Evolutionary conservation across 2,888 invertebrate species (phyloP).

Genomic region (Cyrtodaria siliqua): DNA sequence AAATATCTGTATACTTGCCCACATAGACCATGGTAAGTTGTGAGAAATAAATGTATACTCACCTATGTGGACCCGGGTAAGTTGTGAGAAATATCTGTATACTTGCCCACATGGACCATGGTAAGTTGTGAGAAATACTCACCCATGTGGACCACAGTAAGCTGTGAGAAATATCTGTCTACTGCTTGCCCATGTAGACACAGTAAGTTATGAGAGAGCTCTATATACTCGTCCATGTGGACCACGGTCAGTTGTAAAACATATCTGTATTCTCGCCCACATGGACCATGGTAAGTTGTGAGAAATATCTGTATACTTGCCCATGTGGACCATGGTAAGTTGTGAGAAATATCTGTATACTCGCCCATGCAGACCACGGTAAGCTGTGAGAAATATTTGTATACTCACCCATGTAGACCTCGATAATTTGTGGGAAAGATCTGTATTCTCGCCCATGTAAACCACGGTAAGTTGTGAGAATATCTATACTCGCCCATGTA

Average conservation of each 20-base stretch:
- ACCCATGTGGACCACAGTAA: too few species aligned
- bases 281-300: constrained; percentile 95
- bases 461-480: too few species aligned
- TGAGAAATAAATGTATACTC: too few species aligned
- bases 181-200: constrained; percentile 99
- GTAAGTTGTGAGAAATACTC: too few species aligned
- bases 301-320: constrained; percentile 98
- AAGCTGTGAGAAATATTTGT: constrained; percentile 98
- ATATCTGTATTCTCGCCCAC: constrained; percentile 98
- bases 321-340: constrained; percentile 96
- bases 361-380: too few species aligned
- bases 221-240: too few species aligned
- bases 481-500: constrained; percentile 99
- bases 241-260: too few species aligned
- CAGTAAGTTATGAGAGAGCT: constrained; percentile 88
- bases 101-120: constrained; percentile 99
- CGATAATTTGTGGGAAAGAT: constrained; percentile 88
- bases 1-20: constrained; percentile 98
- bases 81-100: constrained; percentile 98
- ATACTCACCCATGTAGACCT: constrained; percentile 99
- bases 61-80: too few species aligned
- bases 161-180: constrained; percentile 98
- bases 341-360: too few species aligned
- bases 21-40: constrained; percentile 95
- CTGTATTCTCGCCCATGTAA: too few species aligned